Evolutionary conservation across 2,113 vertebrate species (phyloP).

Genomic region (Chauna torquata): DNA sequence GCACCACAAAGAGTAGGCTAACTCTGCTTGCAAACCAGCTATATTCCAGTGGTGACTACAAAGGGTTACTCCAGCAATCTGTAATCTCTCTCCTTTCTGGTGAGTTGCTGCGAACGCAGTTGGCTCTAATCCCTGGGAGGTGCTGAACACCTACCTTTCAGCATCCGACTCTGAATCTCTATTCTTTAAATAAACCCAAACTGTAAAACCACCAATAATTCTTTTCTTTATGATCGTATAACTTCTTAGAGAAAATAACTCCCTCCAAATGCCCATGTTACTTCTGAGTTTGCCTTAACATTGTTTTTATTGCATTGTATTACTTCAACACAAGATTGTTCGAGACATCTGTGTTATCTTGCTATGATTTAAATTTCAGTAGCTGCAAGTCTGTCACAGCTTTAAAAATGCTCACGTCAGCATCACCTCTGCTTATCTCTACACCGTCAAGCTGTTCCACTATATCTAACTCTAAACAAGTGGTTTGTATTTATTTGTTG

Average conservation of each 20-base stretch:
- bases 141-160: not conserved
- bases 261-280: not conserved
- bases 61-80: conserved; percentile 41
- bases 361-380: not conserved
- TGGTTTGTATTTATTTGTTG: conserved; percentile 57
- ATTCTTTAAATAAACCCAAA: conserved; percentile 8
- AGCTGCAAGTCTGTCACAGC: not conserved
- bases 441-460: not conserved
- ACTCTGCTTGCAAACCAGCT: conserved; percentile 24
- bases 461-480: not conserved
- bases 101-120: not conserved
- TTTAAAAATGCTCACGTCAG: not conserved
- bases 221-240: not conserved
- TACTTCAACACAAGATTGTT: not conserved
- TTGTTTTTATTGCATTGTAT: not conserved
- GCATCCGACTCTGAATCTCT: not conserved
- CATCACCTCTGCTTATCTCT: not conserved
- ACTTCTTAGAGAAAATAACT: not conserved
- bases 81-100: conserved; percentile 20
- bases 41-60: not conserved
- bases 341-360: not conserved
- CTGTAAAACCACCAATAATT: not conserved
- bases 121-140: not conserved
- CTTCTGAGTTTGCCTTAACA: not conserved
- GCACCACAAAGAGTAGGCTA: not conserved